Conservation (phyloP, 2,797 vertebrate genomes). For the Manis crassicaudata region DNA sequence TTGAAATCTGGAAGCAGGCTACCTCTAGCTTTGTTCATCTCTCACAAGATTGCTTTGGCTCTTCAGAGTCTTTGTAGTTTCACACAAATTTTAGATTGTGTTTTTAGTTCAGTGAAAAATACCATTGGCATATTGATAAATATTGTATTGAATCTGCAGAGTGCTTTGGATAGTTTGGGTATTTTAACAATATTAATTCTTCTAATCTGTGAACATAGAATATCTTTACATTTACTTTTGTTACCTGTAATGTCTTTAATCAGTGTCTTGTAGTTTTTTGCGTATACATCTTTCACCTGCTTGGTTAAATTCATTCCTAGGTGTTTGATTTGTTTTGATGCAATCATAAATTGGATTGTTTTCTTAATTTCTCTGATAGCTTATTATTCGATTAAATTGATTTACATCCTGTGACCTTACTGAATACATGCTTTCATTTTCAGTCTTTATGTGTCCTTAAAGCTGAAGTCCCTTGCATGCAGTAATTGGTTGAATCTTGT, state of each 20-base stretch:
- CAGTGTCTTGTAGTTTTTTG: neutral
- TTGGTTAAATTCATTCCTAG: neutral
- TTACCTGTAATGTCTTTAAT: neutral
- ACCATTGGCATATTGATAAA: neutral
- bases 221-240: neutral
- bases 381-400: neutral
- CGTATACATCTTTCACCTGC: neutral
- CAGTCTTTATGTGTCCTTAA: neutral
- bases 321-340: neutral
- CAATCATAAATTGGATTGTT: neutral
- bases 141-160: neutral
- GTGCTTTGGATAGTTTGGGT: neutral
- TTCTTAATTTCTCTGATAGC: neutral
- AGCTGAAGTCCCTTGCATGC: neutral
- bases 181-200: neutral
- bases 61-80: neutral
- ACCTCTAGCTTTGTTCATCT: neutral
- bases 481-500: neutral
- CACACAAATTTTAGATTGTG: neutral
- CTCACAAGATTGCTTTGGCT: neutral
- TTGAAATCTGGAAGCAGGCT: neutral
- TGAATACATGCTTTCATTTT: neutral
- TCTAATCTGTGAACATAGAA: neutral
- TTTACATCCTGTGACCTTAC: neutral
- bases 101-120: neutral